These are phyloP conservation scores for Netelia inedita DNA, from an alignment of 2,888 invertebrate genomes.

Conservation along the genomic window DNA sequence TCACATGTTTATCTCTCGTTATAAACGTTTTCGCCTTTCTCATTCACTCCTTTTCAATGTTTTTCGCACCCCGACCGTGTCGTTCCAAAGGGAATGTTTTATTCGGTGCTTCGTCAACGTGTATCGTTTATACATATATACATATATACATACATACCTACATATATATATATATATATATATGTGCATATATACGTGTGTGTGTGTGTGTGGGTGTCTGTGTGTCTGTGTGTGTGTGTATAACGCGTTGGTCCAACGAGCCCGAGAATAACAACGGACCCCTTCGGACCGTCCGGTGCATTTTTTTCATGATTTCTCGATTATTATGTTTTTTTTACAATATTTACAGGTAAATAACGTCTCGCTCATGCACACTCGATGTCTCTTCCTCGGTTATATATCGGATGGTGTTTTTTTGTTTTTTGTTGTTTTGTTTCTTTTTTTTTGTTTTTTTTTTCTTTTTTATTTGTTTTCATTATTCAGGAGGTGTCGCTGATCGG, in stretches of 20 bases:
- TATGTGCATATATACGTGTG: neutral
- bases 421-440: no score
- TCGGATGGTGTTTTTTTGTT: slow-evolving; percentile 14
- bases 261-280: slow-evolving; percentile 53
- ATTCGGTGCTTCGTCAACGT: slow-evolving; percentile 45
- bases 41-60: neutral
- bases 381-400: slow-evolving; percentile 22
- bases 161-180: slow-evolving; percentile 3
- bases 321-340: slow-evolving; percentile 55
- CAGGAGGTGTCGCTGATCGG: no score
- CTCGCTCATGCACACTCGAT: slow-evolving; percentile 25
- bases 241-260: slow-evolving; percentile 53
- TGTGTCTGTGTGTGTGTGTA: neutral
- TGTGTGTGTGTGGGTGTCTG: no score
- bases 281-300: slow-evolving; percentile 32
- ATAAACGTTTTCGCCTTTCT: neutral
- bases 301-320: neutral
- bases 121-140: slow-evolving; percentile 12
- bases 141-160: neutral
- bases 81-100: slow-evolving; percentile 31
- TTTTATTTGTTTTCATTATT: no score
- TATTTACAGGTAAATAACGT: slow-evolving; percentile 61
- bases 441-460: neutral
- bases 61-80: neutral
- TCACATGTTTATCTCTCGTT: neutral